Base-by-base conservation (phyloP, 2,888 invertebrate species). In the Mycalesis mineus region DNA sequence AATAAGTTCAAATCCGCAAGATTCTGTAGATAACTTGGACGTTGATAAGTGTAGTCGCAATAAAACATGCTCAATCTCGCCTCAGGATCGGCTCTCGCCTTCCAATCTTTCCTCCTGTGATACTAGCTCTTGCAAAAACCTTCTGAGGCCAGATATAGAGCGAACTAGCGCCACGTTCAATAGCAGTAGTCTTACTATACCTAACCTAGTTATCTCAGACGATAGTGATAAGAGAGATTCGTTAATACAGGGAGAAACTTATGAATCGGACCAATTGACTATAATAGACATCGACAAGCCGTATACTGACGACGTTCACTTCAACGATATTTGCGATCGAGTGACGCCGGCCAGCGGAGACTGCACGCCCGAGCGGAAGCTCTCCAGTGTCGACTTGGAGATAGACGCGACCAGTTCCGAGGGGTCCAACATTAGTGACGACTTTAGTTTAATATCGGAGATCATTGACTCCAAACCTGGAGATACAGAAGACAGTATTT, bases 391-490 rank as follows among this genome's bases (percentile, higher is more conserved):
- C 64, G 88, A 88, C 62, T 77, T 88, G 67, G 87, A 88, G 60
- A 84, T 91, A 64, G 91, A 92, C 52, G 91, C 88, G 41, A 90
- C 88, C 71, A 92, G 91, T 72, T 91, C 91, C 56, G 94, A 94
- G 74, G 91, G 93, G 65, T 87, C 88, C 78, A 87, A 88, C 71
- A 93, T 94, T 77, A 94, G 93, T 73, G 94, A 94, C 69, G 94
- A 94, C 75, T 93, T 91, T 74, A 94, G 94, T 78, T 91, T 94
- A 67, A 91, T 92, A 54, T 94, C 94, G 2, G 94, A 94, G 74
- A 92, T 93, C 36, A 88, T 92, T 47, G 93, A 92, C 61, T 90
- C 91, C 56, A 88, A 86, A 64, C 82, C 84, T 1, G 81, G 75
- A 3, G 85, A 87, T 7, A 61, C 73, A 2, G 84, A 87, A 57